Base-by-base conservation (phyloP, 2,797 vertebrate genomes). In the Decapterus maruadsi region DNA sequence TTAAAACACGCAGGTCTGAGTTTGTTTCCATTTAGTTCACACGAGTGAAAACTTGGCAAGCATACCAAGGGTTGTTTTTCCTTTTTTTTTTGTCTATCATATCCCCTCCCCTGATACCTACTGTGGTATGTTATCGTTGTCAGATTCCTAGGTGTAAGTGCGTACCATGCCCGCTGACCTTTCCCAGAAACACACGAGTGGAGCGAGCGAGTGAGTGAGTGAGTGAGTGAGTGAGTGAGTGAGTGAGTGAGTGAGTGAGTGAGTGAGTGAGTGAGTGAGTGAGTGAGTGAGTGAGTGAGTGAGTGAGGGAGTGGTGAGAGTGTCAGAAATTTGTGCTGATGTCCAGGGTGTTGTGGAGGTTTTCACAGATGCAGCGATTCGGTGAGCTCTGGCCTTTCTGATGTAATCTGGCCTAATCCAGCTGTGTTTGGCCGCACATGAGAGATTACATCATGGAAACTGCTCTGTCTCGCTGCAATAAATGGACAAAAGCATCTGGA, bases 371-470 rank as follows among this genome's bases (percentile, higher is more conserved):
- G 72, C 73, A 7, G 16, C 73, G 60, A 81, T 78, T 89, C 72
- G 70, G 63, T 77, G 75, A 83, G 77, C 61, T 54, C 70, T 71
- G 75, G 67, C 72, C 73, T 38, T 67, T 63, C 55, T 57, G 73
- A 43, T 84, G 81, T 94, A 93, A 93, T 94, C 91, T 88, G 81
- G 64, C 64, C 76, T 93, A 90, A 93, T 92, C 90, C 91, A 74
- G 34, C 54, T 36, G 75, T 61, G 67, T 86, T 90, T 88, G 87
- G 86, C 68, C 75, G 73, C 80, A 80, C 76, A 76, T 57, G 68
- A 77, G 62, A 81, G 88, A 90, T 94, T 91, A 94, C 66, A 78
- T 85, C 78, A 84, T 11, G 36, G 66, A 66, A 72, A 73, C 74
- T 42, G 67, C 53, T 40, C 57, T 26, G 64, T 69, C 69, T 53